Conservation (phyloP, 2,113 vertebrate species). For the Notothenia coriiceps region DNA sequence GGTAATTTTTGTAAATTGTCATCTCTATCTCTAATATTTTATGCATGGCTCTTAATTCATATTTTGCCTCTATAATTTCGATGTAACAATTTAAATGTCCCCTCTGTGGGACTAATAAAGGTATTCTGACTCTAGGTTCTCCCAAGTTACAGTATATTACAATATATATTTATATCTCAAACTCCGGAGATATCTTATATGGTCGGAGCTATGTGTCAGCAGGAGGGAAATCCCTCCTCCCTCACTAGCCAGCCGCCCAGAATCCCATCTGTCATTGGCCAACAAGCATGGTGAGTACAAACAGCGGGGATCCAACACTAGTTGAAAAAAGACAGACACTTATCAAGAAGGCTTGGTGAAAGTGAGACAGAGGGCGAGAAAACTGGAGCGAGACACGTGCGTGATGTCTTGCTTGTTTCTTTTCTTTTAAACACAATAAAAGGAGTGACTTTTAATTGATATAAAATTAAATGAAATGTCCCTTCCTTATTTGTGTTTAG, state of each 20-base stretch:
- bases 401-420: conserved; percentile 1
- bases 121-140: too few species aligned
- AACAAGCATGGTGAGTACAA: conserved; percentile 39
- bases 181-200: conserved; percentile 21
- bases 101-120: too few species aligned
- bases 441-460: background rate
- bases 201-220: conserved; percentile 30
- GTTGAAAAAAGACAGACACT: conserved; percentile 30
- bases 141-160: conserved; percentile 7
- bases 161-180: conserved; percentile 1
- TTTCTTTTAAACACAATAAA: background rate
- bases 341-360: conserved; percentile 23
- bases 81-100: too few species aligned
- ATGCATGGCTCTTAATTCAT: too few species aligned
- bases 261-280: conserved; percentile 51
- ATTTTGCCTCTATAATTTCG: too few species aligned
- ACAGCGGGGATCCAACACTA: conserved; percentile 37
- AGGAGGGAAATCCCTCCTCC: conserved; percentile 32
- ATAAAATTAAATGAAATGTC: background rate
- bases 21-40: too few species aligned
- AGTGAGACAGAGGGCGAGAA: conserved; percentile 28
- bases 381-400: background rate
- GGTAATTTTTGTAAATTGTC: too few species aligned
- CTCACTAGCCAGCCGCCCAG: conserved; percentile 10
- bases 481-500: background rate